phyloP scores from a whole-genome alignment of 2,888 invertebrate genomes.

The Ichneumon xanthorius region DNA sequence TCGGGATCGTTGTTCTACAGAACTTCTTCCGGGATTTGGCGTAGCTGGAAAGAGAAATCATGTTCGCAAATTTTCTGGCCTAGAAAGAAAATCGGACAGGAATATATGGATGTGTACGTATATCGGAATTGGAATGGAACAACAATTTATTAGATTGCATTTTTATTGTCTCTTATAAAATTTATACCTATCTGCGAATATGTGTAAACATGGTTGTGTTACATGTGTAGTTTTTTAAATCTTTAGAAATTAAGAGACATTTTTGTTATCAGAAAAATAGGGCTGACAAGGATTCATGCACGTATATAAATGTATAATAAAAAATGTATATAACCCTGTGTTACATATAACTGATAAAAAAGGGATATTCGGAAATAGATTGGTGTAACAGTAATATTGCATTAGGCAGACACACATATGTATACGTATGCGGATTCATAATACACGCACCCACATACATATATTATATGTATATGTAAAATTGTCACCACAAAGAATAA shows the following conservation, averaged over 20 bases:
- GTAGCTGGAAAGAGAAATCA: constrained; percentile 3
- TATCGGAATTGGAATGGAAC: background rate
- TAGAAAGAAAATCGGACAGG: constrained; percentile 7
- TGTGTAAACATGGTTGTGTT: background rate
- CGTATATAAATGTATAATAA: background rate
- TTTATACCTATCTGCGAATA: background rate
- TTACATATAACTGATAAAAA: background rate
- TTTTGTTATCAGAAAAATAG: background rate
- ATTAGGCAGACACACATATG: background rate
- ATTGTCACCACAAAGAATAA: background rate
- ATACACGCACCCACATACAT: background rate
- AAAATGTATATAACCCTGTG: background rate
- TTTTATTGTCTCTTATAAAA: background rate
- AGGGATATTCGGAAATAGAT: background rate
- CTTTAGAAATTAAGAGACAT: background rate
- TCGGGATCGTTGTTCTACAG: background rate
- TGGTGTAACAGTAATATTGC: background rate
- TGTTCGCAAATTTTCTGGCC: constrained; percentile 4
- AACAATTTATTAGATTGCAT: background rate
- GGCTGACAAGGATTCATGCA: background rate
- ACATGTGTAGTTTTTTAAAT: background rate
- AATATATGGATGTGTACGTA: background rate
- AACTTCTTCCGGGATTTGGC: background rate
- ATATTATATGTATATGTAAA: background rate
- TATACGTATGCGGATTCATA: background rate